These are phyloP conservation scores for Danio albolineatus DNA, from an alignment of 2,797 vertebrate genomes.

Conservation along the genomic window DNA sequence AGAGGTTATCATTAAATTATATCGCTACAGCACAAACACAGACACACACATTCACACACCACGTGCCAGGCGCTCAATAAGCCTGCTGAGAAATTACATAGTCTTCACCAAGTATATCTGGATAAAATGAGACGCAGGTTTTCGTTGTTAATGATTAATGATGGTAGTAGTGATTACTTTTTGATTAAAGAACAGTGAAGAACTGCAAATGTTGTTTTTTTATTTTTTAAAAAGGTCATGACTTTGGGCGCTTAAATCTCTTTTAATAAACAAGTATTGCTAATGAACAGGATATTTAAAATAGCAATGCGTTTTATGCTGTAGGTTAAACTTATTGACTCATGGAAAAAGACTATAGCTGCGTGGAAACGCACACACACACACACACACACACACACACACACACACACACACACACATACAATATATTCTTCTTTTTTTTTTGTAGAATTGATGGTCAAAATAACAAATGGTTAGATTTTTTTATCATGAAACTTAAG, in stretches of 20 bases:
- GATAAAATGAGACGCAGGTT: background rate
- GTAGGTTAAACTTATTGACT: background rate
- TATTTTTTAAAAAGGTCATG: background rate
- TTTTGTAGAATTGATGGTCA: too few species aligned
- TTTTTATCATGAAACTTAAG: too few species aligned
- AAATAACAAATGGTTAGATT: too few species aligned
- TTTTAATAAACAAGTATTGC: background rate
- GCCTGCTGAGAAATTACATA: conserved; percentile 11
- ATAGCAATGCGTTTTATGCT: background rate
- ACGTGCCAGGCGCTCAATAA: background rate
- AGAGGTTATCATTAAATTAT: conserved; percentile 49
- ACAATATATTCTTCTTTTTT: too few species aligned
- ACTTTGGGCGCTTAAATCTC: background rate
- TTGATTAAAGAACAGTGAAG: background rate
- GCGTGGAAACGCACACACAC: too few species aligned
- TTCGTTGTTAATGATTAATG: background rate
- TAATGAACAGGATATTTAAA: background rate
- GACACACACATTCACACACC: conserved; percentile 16
- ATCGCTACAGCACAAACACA: conserved; percentile 34
- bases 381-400: too few species aligned
- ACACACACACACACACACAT: too few species aligned
- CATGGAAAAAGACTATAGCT: too few species aligned
- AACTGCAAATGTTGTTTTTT: background rate
- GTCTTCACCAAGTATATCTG: background rate
- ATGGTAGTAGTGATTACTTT: background rate